A percentile compares a stretch with the other conserved stretches of the same genome.
phyloP scores from a whole-genome alignment of 2,797 vertebrate species.

The Arnoldichthys spilopterus region DNA sequence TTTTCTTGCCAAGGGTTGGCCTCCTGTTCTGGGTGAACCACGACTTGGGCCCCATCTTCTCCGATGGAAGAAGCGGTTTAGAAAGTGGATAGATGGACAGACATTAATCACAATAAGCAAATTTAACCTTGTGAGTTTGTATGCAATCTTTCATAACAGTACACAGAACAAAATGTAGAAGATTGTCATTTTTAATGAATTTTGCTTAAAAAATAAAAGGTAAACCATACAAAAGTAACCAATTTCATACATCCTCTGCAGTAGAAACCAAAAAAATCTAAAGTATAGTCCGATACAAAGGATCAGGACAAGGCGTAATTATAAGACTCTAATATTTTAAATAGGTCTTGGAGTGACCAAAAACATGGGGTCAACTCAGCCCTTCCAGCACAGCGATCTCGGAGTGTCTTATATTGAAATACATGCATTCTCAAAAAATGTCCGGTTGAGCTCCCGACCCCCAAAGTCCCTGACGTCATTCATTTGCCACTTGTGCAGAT shows the following conservation, averaged over 20 bases:
- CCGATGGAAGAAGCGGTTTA: too few species aligned
- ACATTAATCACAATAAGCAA: too few species aligned
- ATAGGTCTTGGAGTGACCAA: background rate
- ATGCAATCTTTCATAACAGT: background rate
- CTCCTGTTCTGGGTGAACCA: too few species aligned
- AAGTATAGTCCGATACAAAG: background rate
- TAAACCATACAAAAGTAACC: constrained; percentile 14
- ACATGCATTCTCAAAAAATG: background rate
- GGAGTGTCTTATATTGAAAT: background rate
- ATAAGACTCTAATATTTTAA: background rate
- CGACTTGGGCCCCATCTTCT: too few species aligned
- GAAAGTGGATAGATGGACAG: too few species aligned
- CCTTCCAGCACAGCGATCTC: background rate
- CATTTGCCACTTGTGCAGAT: constrained; percentile 5
- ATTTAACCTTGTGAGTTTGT: too few species aligned
- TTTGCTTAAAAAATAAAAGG: constrained; percentile 55
- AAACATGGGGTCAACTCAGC: background rate
- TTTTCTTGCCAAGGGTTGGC: too few species aligned
- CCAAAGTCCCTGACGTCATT: background rate
- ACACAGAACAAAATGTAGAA: background rate
- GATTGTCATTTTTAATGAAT: constrained; percentile 58
- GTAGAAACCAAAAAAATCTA: constrained; percentile 7
- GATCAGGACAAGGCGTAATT: background rate
- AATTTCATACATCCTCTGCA: constrained; percentile 5
- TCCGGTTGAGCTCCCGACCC: background rate